Conservation (phyloP, 2,888 invertebrate species). For the Euplagia quadripunctaria region DNA sequence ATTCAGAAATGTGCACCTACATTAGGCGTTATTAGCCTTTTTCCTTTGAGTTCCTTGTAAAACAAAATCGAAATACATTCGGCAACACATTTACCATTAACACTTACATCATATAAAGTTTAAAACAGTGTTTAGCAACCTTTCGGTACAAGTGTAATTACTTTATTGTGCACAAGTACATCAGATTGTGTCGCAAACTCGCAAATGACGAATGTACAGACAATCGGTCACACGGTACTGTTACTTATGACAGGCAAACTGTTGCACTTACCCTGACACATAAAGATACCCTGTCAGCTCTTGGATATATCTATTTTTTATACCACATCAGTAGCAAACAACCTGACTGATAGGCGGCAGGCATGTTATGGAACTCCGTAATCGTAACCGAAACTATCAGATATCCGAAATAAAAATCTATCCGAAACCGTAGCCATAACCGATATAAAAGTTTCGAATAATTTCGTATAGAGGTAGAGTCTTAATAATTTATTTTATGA, state of each 20-base stretch:
- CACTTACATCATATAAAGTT: constrained; percentile 12
- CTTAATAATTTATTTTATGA: too few relatives aligned
- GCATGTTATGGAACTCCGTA: too few relatives aligned
- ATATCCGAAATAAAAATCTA: too few relatives aligned
- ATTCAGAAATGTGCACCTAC: too few relatives aligned
- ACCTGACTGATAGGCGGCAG: too few relatives aligned
- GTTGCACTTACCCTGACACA: constrained; percentile 60
- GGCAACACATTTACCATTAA: constrained; percentile 10
- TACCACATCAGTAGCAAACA: too few relatives aligned
- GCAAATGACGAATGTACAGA: constrained; percentile 34
- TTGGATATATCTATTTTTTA: too few relatives aligned
- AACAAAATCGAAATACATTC: constrained; percentile 2
- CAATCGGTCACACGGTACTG: constrained; percentile 64
- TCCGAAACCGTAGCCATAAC: too few relatives aligned
- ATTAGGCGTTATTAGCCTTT: too few relatives aligned
- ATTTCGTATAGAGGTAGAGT: too few relatives aligned
- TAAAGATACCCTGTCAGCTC: constrained; percentile 23
- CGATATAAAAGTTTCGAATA: too few relatives aligned
- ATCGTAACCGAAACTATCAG: too few relatives aligned
- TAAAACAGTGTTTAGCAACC: constrained; percentile 8
- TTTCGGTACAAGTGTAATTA: constrained; percentile 28
- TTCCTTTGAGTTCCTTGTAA: background rate
- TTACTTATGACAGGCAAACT: constrained; percentile 39
- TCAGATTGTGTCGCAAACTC: constrained; percentile 36
- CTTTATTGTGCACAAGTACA: constrained; percentile 38